Evolutionary conservation across 2,888 invertebrate species (phyloP).

Genomic region (Mongoloraphidia duomilia): DNA sequence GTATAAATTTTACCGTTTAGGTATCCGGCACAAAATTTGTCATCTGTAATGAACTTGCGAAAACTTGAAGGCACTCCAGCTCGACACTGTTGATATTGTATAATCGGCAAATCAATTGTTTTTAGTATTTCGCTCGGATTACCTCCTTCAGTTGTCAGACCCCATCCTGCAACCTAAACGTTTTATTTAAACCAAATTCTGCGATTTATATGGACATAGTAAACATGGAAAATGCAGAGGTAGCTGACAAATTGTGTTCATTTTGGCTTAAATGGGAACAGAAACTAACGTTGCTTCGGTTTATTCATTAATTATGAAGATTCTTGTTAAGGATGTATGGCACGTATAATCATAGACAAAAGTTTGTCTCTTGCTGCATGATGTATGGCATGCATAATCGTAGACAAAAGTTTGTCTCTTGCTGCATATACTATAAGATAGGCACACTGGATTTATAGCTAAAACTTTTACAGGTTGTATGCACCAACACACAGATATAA

Average conservation of each 20-base stretch:
- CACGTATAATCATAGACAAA: too few species aligned
- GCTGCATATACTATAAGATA: too few species aligned
- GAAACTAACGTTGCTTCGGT: constrained; percentile 12
- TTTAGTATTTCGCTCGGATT: constrained; percentile 11
- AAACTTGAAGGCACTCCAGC: constrained; percentile 9
- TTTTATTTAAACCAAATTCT: too few species aligned
- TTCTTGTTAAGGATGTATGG: constrained; percentile 7
- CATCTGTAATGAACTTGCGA: constrained; percentile 16
- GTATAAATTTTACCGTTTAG: constrained; percentile 6
- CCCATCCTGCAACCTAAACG: constrained; percentile 17
- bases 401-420: too few species aligned
- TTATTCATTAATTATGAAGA: too few species aligned
- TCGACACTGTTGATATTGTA: constrained; percentile 14
- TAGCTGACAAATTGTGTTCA: too few species aligned
- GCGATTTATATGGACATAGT: neutral
- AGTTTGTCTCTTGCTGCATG: constrained; percentile 14
- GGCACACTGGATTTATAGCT: too few species aligned
- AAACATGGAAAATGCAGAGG: too few species aligned
- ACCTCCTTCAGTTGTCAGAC: constrained; percentile 8
- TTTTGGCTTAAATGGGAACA: constrained; percentile 12
- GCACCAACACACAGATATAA: too few species aligned
- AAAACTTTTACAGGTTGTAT: too few species aligned
- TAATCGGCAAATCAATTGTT: constrained; percentile 12
- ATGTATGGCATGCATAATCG: constrained; percentile 11
- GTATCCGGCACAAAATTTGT: constrained; percentile 25